Conservation (phyloP, 2,888 invertebrate species). For the Plebejus anna region DNA sequence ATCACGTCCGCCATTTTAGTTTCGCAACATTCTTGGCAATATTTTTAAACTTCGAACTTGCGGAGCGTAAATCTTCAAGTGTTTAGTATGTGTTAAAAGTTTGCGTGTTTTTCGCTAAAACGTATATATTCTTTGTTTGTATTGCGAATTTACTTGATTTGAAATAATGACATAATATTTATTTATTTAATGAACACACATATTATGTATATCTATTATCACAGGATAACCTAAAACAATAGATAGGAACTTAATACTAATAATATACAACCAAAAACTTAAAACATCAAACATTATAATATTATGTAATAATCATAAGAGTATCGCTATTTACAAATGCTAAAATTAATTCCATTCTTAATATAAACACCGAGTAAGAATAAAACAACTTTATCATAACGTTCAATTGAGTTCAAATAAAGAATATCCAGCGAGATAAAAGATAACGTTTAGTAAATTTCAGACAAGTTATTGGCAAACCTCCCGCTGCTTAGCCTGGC, state of each 20-base stretch:
- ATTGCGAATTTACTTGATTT: too few species aligned
- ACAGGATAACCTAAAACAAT: too few species aligned
- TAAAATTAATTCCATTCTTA: not conserved
- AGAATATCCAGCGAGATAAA: not conserved
- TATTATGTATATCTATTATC: too few species aligned
- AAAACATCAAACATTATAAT: too few species aligned
- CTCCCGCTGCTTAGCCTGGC: slow-evolving; percentile 14
- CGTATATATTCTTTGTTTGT: too few species aligned
- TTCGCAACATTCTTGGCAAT: not conserved
- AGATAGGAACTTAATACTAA: too few species aligned
- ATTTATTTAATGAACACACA: too few species aligned
- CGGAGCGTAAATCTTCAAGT: not conserved
- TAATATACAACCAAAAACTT: too few species aligned
- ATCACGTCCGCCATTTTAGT: slow-evolving; percentile 11
- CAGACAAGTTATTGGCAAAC: slow-evolving; percentile 18
- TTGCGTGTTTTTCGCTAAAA: not conserved
- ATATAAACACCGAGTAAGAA: not conserved
- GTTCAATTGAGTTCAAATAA: not conserved
- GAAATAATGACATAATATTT: too few species aligned
- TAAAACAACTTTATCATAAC: not conserved
- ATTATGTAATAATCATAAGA: too few species aligned
- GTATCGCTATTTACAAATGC: not conserved
- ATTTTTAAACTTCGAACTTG: not conserved
- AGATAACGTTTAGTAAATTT: slow-evolving; percentile 14
- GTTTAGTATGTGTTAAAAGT: not conserved